phyloP scores from a whole-genome alignment of 1,140 invertebrate genomes.

The Lysiphlebus fabarum region DNA sequence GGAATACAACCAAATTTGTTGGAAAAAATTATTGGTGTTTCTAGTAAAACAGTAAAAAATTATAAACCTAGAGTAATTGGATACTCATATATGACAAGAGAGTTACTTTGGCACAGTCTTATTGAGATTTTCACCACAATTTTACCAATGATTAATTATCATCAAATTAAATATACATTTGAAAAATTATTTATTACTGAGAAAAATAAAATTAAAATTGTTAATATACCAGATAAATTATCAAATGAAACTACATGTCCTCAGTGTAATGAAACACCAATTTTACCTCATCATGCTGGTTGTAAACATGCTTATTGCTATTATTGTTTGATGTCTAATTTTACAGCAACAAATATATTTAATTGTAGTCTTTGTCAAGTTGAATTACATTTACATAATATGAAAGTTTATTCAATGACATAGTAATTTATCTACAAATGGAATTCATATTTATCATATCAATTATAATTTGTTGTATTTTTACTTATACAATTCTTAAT shows the following conservation, averaged over 20 bases:
- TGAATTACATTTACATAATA: slow-evolving; percentile 31
- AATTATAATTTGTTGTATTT: no score
- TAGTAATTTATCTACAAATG: no score
- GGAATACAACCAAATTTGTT: slow-evolving; percentile 43
- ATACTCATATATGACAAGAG: slow-evolving; percentile 53
- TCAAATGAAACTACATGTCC: slow-evolving; percentile 36
- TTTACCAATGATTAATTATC: slow-evolving; percentile 48
- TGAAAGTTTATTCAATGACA: slow-evolving; percentile 30
- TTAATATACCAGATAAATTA: slow-evolving; percentile 32
- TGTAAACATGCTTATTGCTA: slow-evolving; percentile 51
- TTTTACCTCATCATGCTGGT: slow-evolving; percentile 47
- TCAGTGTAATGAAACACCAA: slow-evolving; percentile 44
- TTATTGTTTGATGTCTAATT: slow-evolving; percentile 48
- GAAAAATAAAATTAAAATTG: not conserved
- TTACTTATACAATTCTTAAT: no score
- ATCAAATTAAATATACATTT: slow-evolving; percentile 25
- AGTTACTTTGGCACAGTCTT: slow-evolving; percentile 51
- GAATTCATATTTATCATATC: no score
- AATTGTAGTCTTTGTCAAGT: slow-evolving; percentile 37
- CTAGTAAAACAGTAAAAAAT: slow-evolving; percentile 33
- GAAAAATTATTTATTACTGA: not conserved
- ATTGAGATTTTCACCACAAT: slow-evolving; percentile 46
- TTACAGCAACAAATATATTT: slow-evolving; percentile 39
- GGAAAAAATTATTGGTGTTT: slow-evolving; percentile 42
- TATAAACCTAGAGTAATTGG: slow-evolving; percentile 46